Percentiles rank a stretch among this genome's conserved stretches.
phyloP scores from a whole-genome alignment of 2,113 vertebrate genomes.

The Python bivittatus region DNA sequence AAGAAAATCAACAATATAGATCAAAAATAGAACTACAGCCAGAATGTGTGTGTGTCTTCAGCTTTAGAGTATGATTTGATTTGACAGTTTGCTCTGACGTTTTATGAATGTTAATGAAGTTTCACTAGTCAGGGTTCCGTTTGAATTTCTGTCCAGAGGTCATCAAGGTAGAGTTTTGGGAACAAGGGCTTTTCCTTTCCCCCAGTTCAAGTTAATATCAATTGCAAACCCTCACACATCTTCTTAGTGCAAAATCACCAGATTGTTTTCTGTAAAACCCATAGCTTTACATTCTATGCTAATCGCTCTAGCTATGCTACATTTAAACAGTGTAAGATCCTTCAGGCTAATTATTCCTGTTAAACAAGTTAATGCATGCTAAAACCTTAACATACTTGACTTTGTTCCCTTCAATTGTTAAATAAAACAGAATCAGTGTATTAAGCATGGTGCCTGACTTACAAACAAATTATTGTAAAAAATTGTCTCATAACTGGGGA shows the following conservation, averaged over 20 bases:
- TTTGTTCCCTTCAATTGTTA: conserved; percentile 69
- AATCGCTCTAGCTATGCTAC: conserved; percentile 19
- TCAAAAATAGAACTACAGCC: background rate
- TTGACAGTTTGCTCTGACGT: background rate
- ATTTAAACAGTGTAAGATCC: conserved; percentile 14
- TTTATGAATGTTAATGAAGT: conserved; percentile 15
- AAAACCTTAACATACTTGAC: conserved; percentile 32
- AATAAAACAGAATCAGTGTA: conserved; percentile 63
- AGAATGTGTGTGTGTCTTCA: background rate
- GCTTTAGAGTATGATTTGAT: conserved; percentile 29
- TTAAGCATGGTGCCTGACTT: conserved; percentile 74
- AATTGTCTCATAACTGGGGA: conserved; percentile 74
- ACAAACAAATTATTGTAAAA: conserved; percentile 75
- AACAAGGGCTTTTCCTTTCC: background rate
- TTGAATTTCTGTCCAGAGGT: background rate
- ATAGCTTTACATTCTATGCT: conserved; percentile 5
- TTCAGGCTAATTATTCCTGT: conserved; percentile 27
- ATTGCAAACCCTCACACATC: background rate
- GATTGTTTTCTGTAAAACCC: accelerated
- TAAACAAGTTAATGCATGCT: conserved; percentile 23
- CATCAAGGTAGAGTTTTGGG: background rate
- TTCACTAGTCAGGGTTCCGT: conserved; percentile 6
- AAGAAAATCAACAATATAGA: background rate
- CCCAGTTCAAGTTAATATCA: background rate
- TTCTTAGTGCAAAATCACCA: background rate